A percentile compares a stretch with the other conserved stretches of the same genome.
Evolutionary conservation across 2,797 vertebrate species (phyloP).

Genomic region (Tolypeutes matacus): DNA sequence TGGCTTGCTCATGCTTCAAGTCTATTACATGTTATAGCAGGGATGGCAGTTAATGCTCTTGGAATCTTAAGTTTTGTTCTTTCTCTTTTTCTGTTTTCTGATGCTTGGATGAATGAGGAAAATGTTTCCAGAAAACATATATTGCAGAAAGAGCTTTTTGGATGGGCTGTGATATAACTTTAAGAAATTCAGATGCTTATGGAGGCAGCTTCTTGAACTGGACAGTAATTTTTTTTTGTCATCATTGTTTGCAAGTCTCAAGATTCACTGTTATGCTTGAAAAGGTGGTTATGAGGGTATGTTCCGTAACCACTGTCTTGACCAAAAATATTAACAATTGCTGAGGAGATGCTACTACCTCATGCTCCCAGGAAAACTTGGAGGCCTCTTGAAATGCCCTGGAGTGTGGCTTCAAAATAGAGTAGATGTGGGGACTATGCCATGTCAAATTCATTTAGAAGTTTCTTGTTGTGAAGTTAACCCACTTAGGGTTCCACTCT

Average conservation of each 20-base stretch:
- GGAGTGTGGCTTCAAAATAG: slow-evolving; percentile 41
- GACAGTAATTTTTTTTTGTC: neutral
- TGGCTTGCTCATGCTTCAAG: slow-evolving; percentile 1
- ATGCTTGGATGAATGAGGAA: slow-evolving; percentile 40
- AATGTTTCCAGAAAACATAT: slow-evolving; percentile 47
- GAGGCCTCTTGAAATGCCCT: neutral
- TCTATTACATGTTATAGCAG: neutral
- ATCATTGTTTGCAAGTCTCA: neutral
- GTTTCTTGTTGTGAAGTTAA: slow-evolving; percentile 47
- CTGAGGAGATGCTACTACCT: slow-evolving; percentile 36
- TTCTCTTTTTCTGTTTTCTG: slow-evolving; percentile 45
- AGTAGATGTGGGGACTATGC: slow-evolving; percentile 20
- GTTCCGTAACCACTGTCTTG: slow-evolving; percentile 8
- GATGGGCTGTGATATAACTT: neutral
- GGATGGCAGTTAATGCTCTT: neutral
- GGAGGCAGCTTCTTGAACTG: neutral
- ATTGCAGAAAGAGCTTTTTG: slow-evolving; percentile 23
- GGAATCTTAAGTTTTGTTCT: neutral
- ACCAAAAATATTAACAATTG: slow-evolving; percentile 27
- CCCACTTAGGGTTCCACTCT: neutral
- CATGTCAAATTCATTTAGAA: slow-evolving; percentile 60
- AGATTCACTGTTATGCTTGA: neutral
- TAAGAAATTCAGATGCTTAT: neutral
- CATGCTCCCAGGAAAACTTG: neutral
- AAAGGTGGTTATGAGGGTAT: slow-evolving; percentile 23